Evolutionary conservation across 2,888 invertebrate species (phyloP).

Genomic region (Dicyrtomina minuta): DNA sequence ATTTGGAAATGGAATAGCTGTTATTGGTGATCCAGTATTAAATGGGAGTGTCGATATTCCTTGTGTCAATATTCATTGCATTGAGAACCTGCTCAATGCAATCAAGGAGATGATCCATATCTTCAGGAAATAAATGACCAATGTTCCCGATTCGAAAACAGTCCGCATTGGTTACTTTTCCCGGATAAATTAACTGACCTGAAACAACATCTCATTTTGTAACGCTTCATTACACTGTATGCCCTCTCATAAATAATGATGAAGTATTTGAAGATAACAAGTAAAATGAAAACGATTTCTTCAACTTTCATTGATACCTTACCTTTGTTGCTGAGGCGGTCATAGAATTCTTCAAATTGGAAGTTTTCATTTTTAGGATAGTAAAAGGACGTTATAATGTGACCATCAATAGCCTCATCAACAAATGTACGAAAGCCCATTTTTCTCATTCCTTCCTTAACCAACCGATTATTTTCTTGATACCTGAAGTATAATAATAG

Average conservation of each 20-base stretch:
- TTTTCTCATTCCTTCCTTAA: constrained; percentile 57
- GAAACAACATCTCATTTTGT: constrained; percentile 37
- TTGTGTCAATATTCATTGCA: constrained; percentile 56
- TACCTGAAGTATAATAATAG: constrained; percentile 55
- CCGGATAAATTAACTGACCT: constrained; percentile 60
- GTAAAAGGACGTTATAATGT: constrained; percentile 59
- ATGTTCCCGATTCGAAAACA: constrained; percentile 60
- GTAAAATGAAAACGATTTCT: too few relatives aligned
- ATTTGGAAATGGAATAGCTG: too few relatives aligned
- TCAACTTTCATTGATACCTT: too few relatives aligned
- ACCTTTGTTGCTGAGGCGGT: constrained; percentile 57
- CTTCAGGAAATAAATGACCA: constrained; percentile 57
- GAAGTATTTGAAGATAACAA: too few relatives aligned
- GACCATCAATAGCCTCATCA: constrained; percentile 55
- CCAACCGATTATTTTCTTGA: constrained; percentile 56
- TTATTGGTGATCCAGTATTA: too few relatives aligned
- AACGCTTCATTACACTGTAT: too few relatives aligned
- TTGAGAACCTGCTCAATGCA: constrained; percentile 56
- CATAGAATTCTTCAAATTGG: constrained; percentile 58
- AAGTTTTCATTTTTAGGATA: constrained; percentile 58
- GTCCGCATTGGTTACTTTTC: constrained; percentile 58
- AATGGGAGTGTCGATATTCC: not conserved
- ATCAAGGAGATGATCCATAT: constrained; percentile 57
- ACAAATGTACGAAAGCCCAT: constrained; percentile 58
- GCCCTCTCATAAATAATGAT: too few relatives aligned